Evolutionary conservation across 2,113 vertebrate species (phyloP), one percentile per base, ranked within the genome.

Genomic region (Limnothrissa miodon): DNA sequence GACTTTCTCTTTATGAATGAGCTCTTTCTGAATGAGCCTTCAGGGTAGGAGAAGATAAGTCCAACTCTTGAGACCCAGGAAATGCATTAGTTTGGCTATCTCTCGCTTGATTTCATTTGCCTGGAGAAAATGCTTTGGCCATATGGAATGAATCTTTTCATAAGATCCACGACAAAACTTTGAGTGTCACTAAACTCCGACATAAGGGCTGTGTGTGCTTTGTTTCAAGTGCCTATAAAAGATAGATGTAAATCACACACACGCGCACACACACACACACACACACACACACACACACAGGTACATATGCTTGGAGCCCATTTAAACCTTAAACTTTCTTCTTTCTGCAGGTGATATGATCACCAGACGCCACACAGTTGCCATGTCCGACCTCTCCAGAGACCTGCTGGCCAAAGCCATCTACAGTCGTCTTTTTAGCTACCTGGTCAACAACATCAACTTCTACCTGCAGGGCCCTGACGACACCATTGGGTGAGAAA

Each of bases 361-460:
- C 83, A 95, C 94, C 33, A 93, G 96, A 3, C 94, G 94, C 39
- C 95, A 97, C 83, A 96, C 95, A 0, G 89, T 95, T 80, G 95
- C 95, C 83, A 94, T 95, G 85, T 96, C 97, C 46, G 95, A 96
- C 78, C 96, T 96, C 87, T 94, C 95, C 91, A 95, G 96, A 46
- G 97, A 99, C 86, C 96, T 98, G 78, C 89, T 99, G 66, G 95
- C 96, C 82, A 99, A 98, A 91, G 92, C 97, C 39, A 90, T 98
- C 0, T 99, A 99, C 0, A 91, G 96, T 46, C 96, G 97, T 81
- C 93, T 99, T 84, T 99, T 99, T 89, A 96, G 96, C 92, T 95
- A 96, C 91, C 87, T 99, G 89, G 95, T 98, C 88, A 97, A 98
- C 87, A 89, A 90, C n/a, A 90, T 95, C 88, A 99, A 99, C 79